Conservation (phyloP, 2,113 vertebrate species). For the Rhinolophus sinicus region DNA sequence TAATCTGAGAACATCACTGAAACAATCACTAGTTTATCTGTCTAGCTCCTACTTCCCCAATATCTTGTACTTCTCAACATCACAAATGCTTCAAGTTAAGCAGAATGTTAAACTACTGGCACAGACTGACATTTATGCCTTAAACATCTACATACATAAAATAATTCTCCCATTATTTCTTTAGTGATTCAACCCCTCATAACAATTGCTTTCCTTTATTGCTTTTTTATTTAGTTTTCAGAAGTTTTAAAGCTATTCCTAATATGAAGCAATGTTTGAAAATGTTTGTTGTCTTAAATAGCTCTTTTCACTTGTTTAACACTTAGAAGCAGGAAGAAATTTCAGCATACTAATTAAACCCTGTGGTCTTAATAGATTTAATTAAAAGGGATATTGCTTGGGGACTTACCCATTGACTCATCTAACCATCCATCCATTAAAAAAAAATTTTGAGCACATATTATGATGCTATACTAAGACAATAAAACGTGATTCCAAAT, state of each 20-base stretch:
- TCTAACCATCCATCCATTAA: constrained; percentile 4
- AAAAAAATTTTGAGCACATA: constrained; percentile 24
- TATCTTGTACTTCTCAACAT: constrained; percentile 26
- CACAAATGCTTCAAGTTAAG: constrained; percentile 6
- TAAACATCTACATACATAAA: constrained; percentile 75
- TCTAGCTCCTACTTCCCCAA: neutral
- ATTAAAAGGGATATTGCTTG: constrained; percentile 42
- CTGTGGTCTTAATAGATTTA: constrained; percentile 60
- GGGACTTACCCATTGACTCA: constrained; percentile 34
- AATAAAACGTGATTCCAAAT: constrained; percentile 46
- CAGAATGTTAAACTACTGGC: constrained; percentile 24
- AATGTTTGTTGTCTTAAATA: constrained; percentile 68
- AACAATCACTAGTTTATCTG: constrained; percentile 29
- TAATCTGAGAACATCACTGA: constrained; percentile 57
- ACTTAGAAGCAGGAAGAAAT: constrained; percentile 55
- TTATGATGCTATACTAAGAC: neutral
- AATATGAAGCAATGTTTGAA: constrained; percentile 59
- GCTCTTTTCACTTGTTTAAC: constrained; percentile 51
- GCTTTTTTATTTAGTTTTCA: constrained; percentile 80
- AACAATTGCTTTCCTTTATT: constrained; percentile 83
- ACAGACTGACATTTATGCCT: constrained; percentile 61
- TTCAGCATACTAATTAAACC: constrained; percentile 54
- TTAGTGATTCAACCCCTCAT: constrained; percentile 71
- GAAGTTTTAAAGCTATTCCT: constrained; percentile 60
- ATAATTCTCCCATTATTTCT: constrained; percentile 73